Percentiles rank a stretch among this genome's conserved stretches.
phyloP scores from a whole-genome alignment of 2,113 vertebrate genomes.

The Accipiter virgatus region DNA sequence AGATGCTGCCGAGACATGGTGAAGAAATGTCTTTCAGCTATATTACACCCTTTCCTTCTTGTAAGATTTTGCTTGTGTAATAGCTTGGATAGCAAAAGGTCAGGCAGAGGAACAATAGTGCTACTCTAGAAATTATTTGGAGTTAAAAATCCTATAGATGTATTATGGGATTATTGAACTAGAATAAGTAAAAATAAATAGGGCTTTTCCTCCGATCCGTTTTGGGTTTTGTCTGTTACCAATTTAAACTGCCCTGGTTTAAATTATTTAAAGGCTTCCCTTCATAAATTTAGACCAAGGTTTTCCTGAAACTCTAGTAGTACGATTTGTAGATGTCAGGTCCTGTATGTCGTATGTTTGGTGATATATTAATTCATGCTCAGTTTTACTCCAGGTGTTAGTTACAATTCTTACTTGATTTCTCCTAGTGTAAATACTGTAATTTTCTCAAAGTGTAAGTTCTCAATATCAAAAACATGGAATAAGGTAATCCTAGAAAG shows the following conservation, averaged over 20 bases:
- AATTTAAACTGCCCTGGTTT: constrained; percentile 20
- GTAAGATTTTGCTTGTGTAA: not conserved
- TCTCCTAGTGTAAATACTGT: not conserved
- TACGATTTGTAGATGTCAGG: not conserved
- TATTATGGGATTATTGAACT: not conserved
- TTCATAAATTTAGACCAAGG: constrained; percentile 9
- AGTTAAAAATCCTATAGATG: not conserved
- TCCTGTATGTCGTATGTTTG: not conserved
- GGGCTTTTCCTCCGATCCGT: not conserved
- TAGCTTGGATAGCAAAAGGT: not conserved
- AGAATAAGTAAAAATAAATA: constrained; percentile 9
- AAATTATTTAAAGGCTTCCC: constrained; percentile 17
- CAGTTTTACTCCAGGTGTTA: not conserved
- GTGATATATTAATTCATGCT: not conserved
- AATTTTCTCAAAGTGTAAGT: not conserved
- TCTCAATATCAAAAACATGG: not conserved
- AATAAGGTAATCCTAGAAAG: not conserved
- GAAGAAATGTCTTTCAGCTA: not conserved
- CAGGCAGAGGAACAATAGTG: not conserved
- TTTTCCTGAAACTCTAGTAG: constrained; percentile 20
- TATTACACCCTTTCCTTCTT: not conserved
- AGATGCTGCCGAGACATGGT: not conserved
- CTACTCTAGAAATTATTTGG: not conserved
- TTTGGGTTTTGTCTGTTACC: not conserved
- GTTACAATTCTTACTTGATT: not conserved